A percentile compares a stretch with the other conserved stretches of the same genome.
These are phyloP conservation scores for Rhinogobio ventralis DNA, from an alignment of 2,797 vertebrate species.

Conservation along the genomic window DNA sequence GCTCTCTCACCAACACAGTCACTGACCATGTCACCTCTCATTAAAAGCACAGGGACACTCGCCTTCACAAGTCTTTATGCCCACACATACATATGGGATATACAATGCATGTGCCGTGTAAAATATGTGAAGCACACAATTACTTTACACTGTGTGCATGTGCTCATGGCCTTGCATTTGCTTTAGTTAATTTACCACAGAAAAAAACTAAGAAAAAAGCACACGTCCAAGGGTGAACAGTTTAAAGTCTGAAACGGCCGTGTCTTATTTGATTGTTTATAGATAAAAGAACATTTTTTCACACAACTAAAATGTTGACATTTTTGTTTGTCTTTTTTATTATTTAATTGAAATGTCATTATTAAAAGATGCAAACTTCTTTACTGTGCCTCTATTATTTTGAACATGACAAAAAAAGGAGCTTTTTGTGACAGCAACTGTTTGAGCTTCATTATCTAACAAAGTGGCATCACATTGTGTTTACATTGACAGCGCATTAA, in stretches of 20 bases:
- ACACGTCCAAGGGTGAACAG: neutral
- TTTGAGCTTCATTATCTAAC: conserved; percentile 26
- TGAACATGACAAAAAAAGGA: conserved; percentile 2
- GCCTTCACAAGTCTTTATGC: conserved; percentile 7
- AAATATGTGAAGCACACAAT: conserved; percentile 3
- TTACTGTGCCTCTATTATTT: neutral
- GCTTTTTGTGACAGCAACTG: conserved; percentile 11
- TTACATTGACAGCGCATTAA: conserved; percentile 87
- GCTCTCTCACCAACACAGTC: conserved; percentile 76
- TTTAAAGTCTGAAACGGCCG: neutral
- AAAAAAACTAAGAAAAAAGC: neutral
- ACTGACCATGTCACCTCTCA: conserved; percentile 81
- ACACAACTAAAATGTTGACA: neutral
- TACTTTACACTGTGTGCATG: neutral
- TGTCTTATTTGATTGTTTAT: neutral
- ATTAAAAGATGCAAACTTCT: neutral
- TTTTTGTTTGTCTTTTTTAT: neutral
- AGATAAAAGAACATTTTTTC: neutral
- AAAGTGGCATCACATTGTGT: conserved; percentile 40
- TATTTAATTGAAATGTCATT: neutral
- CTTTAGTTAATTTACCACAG: conserved; percentile 7
- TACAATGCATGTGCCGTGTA: neutral
- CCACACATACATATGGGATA: conserved; percentile 17
- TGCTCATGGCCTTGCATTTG: conserved; percentile 21
- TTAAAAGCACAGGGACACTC: conserved; percentile 65